Percentiles rank a stretch among this genome's conserved stretches.
Evolutionary conservation across 2,888 invertebrate genomes (phyloP).

Genomic region (Imbricaverruca yamaguchii): DNA sequence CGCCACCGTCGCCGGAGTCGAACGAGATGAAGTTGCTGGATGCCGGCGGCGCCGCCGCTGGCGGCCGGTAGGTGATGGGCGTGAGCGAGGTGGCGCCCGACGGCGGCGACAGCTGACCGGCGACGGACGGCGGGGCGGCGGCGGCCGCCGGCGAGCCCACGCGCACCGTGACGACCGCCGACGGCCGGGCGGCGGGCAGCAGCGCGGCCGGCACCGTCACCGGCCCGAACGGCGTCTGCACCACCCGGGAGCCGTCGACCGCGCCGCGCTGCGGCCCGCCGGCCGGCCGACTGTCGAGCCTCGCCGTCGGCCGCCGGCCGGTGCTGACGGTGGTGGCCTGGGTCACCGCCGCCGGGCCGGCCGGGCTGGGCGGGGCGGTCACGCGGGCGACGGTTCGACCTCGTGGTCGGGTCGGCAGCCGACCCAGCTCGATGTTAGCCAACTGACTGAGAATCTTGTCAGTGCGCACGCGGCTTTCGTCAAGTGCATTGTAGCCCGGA

Average conservation of each 20-base stretch:
- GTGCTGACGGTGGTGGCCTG: not conserved
- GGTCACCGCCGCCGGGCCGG: not conserved
- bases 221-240: slow-evolving; percentile 10
- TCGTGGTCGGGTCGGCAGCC: not conserved
- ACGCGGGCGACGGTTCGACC: too few relatives aligned
- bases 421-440: slow-evolving; percentile 12
- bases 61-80: not conserved
- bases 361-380: not conserved
- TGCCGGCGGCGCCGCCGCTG: not conserved
- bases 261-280: not conserved
- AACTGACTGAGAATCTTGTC: slow-evolving; percentile 1
- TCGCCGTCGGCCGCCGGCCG: not conserved
- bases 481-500: slow-evolving; percentile 18
- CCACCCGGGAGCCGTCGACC: not conserved
- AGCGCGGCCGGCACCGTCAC: slow-evolving; percentile 11
- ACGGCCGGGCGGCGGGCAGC: not conserved
- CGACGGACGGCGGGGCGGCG: not conserved
- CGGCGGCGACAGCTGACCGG: not conserved
- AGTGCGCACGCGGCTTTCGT: not conserved
- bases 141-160: not conserved
- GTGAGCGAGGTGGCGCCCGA: not conserved
- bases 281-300: not conserved
- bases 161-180: not conserved
- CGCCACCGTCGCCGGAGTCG: not conserved
- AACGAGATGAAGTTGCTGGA: slow-evolving; percentile 5